These are phyloP conservation scores for Apteryx mantelli DNA, from an alignment of 2,113 vertebrate species.

Conservation along the genomic window DNA sequence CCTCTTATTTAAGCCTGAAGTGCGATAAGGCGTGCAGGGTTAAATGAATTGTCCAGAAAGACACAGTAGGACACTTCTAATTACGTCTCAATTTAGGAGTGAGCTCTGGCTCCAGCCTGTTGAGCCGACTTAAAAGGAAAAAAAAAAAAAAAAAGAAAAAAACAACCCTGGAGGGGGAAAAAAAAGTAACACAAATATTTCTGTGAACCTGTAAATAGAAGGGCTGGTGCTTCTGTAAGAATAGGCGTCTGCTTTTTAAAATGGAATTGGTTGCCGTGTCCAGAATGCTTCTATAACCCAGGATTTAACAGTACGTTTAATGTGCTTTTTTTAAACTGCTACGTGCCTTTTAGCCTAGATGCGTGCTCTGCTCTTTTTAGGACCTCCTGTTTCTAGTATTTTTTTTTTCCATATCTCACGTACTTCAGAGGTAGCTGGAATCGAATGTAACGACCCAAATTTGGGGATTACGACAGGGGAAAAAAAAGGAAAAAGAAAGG, in stretches of 20 bases:
- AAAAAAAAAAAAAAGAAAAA: background rate
- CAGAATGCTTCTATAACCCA: background rate
- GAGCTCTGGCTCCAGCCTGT: background rate
- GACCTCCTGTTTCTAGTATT: background rate
- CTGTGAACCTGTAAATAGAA: background rate
- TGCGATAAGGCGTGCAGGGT: background rate
- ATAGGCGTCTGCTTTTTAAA: background rate
- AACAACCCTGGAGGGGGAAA: background rate
- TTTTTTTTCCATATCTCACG: background rate
- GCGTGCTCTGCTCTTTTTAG: background rate
- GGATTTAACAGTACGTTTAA: background rate
- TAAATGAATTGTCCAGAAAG: background rate
- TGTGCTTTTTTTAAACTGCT: background rate
- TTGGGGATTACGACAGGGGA: background rate
- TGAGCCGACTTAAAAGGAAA: background rate
- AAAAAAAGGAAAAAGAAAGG: background rate
- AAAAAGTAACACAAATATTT: background rate
- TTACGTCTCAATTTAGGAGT: background rate
- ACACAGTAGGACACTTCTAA: background rate
- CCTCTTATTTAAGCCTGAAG: background rate
- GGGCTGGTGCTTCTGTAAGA: background rate
- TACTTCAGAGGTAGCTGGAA: background rate
- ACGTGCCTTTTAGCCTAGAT: background rate
- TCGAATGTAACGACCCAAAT: background rate
- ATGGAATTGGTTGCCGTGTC: background rate